These are phyloP conservation scores for Pandemis heparana DNA, from an alignment of 2,888 invertebrate genomes.

Conservation along the genomic window DNA sequence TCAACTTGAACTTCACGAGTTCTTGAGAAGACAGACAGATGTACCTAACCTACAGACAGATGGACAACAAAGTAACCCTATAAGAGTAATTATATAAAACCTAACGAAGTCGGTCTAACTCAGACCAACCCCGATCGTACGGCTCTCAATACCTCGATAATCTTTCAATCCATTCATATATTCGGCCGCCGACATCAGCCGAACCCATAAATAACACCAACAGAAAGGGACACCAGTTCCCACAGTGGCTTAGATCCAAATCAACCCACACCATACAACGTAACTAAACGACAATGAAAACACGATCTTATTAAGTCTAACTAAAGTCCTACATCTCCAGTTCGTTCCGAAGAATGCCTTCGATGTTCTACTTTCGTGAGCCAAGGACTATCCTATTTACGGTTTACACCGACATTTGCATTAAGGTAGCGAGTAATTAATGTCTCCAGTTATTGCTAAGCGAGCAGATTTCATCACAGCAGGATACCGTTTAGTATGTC, in stretches of 20 bases:
- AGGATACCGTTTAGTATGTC: slow-evolving; percentile 1
- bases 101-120: background rate
- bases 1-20: too few relatives aligned
- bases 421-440: slow-evolving; percentile 34
- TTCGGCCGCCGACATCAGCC: slow-evolving; percentile 21
- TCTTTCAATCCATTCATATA: slow-evolving; percentile 21
- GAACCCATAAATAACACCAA: slow-evolving; percentile 64
- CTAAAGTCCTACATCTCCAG: slow-evolving; percentile 46
- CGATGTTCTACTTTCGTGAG: slow-evolving; percentile 73
- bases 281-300: slow-evolving; percentile 43
- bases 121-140: background rate
- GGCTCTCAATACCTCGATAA: slow-evolving; percentile 8
- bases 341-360: slow-evolving; percentile 66
- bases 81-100: too few relatives aligned
- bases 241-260: slow-evolving; percentile 72
- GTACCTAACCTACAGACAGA: too few relatives aligned
- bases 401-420: slow-evolving; percentile 32
- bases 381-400: slow-evolving; percentile 59
- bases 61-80: too few relatives aligned
- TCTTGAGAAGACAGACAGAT: too few relatives aligned
- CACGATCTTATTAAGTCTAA: slow-evolving; percentile 39
- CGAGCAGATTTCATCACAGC: background rate
- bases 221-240: slow-evolving; percentile 79
- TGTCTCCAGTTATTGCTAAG: slow-evolving; percentile 12
- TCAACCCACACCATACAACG: slow-evolving; percentile 47